phyloP scores from a whole-genome alignment of 2,113 vertebrate species.

The Cichladusa arquata region DNA sequence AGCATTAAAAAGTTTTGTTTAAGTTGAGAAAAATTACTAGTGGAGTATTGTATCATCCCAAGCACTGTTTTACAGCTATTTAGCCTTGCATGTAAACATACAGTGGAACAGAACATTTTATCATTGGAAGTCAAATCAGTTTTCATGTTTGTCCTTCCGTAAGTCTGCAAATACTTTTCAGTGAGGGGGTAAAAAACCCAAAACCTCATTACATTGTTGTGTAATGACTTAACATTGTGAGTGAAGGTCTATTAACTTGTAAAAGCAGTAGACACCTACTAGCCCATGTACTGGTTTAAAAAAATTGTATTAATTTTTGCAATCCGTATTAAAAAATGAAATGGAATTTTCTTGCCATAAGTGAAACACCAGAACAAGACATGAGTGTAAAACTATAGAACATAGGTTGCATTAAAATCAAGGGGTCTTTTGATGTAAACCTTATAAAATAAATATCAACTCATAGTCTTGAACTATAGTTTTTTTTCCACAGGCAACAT shows the following conservation, averaged over 20 bases:
- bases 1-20: not conserved
- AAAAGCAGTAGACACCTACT: not conserved
- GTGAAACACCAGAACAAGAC: not conserved
- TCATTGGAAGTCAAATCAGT: not conserved
- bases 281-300: not conserved
- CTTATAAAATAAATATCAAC: not conserved
- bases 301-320: not conserved
- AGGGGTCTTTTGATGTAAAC: not conserved
- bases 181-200: accelerated
- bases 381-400: not conserved
- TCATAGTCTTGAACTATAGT: not conserved
- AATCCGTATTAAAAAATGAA: not conserved
- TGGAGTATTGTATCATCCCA: not conserved
- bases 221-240: not conserved
- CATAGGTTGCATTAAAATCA: not conserved
- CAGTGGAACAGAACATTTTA: not conserved
- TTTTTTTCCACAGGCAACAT: not conserved
- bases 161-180: not conserved
- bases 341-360: not conserved
- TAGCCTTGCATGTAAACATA: not conserved
- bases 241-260: not conserved
- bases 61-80: not conserved
- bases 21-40: not conserved
- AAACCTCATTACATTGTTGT: not conserved
- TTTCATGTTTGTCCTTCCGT: not conserved